These are phyloP conservation scores for Ditylenchus weischeri DNA, from an alignment of 2,888 invertebrate genomes.

Conservation along the genomic window DNA sequence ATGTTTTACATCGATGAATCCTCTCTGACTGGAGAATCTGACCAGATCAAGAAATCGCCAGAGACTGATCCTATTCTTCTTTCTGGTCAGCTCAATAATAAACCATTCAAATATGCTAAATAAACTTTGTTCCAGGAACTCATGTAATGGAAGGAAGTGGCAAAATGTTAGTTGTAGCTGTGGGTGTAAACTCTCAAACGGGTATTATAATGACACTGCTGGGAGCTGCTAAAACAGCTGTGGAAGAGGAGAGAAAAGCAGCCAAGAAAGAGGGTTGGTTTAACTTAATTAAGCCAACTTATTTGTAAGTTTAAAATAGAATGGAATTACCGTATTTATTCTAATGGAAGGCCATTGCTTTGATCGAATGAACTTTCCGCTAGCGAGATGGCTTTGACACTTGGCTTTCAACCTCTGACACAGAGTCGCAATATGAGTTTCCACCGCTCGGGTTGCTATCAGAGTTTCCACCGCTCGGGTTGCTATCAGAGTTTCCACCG, in stretches of 20 bases:
- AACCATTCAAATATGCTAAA: no score
- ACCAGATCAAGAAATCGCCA: conserved; percentile 56
- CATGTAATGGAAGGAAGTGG: conserved; percentile 99
- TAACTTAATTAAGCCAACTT: no score
- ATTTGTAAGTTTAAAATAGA: no score
- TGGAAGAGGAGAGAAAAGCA: conserved; percentile 54
- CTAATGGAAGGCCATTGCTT: no score
- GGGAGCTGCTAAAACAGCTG: conserved; percentile 56
- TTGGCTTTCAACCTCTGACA: no score
- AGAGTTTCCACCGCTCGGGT: no score
- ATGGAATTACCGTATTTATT: no score
- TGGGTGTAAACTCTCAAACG: conserved; percentile 95
- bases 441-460: no score
- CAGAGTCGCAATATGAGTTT: no score
- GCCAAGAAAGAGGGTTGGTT: conserved; percentile 50
- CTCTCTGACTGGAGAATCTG: conserved; percentile 58
- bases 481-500: no score
- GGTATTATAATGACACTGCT: conserved; percentile 66
- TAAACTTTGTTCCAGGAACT: conserved; percentile 66
- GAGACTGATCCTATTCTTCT: conserved; percentile 54
- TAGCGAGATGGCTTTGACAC: no score
- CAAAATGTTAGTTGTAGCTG: conserved; percentile 88
- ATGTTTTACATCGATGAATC: conserved; percentile 60
- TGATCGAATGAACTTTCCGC: no score
- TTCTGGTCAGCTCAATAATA: conserved; percentile 50